These are phyloP conservation scores for Eulemur macaco DNA, from an alignment of 2,113 vertebrate species.

Conservation along the genomic window DNA sequence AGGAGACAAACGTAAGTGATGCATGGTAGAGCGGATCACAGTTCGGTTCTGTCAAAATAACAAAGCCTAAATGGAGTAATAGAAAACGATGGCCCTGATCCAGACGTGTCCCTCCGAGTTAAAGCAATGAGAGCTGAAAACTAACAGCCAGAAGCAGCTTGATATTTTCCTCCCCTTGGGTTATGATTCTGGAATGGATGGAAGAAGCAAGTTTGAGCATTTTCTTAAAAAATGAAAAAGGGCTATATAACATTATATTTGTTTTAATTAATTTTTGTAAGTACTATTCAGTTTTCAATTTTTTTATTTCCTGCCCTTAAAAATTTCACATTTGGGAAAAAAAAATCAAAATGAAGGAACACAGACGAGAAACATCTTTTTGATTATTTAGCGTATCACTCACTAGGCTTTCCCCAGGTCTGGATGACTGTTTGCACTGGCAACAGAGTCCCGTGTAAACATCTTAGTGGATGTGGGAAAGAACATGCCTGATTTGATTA, in stretches of 20 bases:
- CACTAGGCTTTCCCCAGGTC: neutral
- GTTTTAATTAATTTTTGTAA: conserved; percentile 20
- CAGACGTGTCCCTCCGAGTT: conserved; percentile 71
- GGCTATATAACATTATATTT: neutral
- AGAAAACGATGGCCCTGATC: conserved; percentile 75
- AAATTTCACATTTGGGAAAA: conserved; percentile 5
- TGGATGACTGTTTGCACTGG: neutral
- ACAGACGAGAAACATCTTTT: neutral
- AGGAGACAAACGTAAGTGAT: conserved; percentile 84
- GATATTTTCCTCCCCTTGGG: neutral
- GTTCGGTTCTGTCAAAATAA: conserved; percentile 84
- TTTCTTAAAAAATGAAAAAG: conserved; percentile 49
- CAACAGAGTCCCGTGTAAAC: neutral
- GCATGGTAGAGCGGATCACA: conserved; percentile 80
- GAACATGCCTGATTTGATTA: conserved; percentile 16
- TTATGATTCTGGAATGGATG: conserved; percentile 7
- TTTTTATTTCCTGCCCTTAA: neutral
- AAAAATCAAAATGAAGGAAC: conserved; percentile 46
- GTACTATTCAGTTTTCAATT: neutral
- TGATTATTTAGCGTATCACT: neutral
- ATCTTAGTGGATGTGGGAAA: neutral
- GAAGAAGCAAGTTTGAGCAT: conserved; percentile 56
- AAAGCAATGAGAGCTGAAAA: conserved; percentile 49
- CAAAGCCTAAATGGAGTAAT: conserved; percentile 81
- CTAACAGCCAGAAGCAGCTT: conserved; percentile 57